Conservation (phyloP, 2,888 invertebrate species). For the Coleophora flavipennella region DNA sequence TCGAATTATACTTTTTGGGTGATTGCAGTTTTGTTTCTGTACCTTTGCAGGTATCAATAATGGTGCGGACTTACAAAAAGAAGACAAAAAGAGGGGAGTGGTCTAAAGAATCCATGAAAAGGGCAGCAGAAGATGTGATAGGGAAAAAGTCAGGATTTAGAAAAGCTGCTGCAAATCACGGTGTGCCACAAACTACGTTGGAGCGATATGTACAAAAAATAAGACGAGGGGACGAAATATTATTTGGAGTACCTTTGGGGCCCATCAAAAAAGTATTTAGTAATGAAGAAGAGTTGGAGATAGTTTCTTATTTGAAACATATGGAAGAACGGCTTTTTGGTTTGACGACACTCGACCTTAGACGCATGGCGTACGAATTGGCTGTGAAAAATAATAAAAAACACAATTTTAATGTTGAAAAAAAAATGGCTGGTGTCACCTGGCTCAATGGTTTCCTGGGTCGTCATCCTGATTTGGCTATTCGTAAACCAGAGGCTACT, state of each 20-base stretch:
- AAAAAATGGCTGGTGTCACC: slow-evolving; percentile 14
- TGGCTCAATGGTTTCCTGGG: slow-evolving; percentile 16
- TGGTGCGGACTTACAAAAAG: slow-evolving; percentile 3
- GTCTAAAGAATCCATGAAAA: slow-evolving; percentile 7
- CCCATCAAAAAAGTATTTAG: slow-evolving; percentile 8
- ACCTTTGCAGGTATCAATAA: no score
- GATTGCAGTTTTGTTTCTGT: no score
- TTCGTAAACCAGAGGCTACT: slow-evolving; percentile 16
- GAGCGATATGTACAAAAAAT: slow-evolving; percentile 5
- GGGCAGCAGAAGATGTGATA: slow-evolving; percentile 7
- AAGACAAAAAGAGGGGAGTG: slow-evolving; percentile 6
- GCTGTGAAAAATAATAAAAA: slow-evolving; percentile 15
- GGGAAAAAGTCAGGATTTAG: slow-evolving; percentile 10
- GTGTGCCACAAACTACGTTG: slow-evolving; percentile 12
- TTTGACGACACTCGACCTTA: slow-evolving; percentile 13
- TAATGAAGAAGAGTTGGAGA: slow-evolving; percentile 13
- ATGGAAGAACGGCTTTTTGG: slow-evolving; percentile 19
- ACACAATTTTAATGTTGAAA: slow-evolving; percentile 15
- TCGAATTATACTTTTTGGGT: no score
- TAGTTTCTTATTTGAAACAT: slow-evolving; percentile 16
- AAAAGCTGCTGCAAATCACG: slow-evolving; percentile 8
- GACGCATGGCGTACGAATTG: slow-evolving; percentile 16
- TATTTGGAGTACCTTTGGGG: slow-evolving; percentile 5
- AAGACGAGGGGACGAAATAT: background rate
- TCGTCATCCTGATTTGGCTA: slow-evolving; percentile 14